Evolutionary conservation across 1,140 invertebrate genomes (phyloP).

Genomic region (Chrysomallon squamiferum): DNA sequence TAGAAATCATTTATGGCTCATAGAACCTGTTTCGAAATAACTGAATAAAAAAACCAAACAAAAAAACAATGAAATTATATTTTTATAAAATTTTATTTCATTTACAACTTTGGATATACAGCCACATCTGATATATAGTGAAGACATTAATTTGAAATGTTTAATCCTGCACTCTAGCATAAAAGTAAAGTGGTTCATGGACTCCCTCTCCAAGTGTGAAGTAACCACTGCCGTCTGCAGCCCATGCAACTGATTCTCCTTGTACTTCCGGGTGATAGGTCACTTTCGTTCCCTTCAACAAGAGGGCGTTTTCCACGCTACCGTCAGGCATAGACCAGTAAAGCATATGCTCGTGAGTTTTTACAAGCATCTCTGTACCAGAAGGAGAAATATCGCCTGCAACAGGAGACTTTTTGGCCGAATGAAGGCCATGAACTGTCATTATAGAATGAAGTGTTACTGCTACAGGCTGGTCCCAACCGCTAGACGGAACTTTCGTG

Average conservation of each 20-base stretch:
- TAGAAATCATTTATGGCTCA: no score
- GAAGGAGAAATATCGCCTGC: background rate
- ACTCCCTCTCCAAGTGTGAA: background rate
- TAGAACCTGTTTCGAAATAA: no score
- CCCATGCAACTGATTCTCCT: background rate
- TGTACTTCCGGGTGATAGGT: background rate
- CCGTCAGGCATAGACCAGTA: background rate
- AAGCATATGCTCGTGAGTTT: background rate
- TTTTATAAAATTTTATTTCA: no score
- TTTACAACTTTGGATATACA: no score
- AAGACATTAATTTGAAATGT: no score
- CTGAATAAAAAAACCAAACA: no score
- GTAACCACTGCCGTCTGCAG: background rate
- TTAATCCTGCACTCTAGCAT: no score
- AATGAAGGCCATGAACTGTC: background rate
- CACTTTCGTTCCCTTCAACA: background rate
- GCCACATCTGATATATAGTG: no score
- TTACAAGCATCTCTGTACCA: background rate
- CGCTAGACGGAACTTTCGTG: background rate
- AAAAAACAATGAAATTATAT: no score
- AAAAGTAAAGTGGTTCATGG: background rate
- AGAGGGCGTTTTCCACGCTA: background rate
- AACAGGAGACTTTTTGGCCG: background rate
- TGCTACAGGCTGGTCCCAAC: background rate
- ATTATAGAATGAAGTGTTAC: background rate